These are phyloP conservation scores for Leptocoma aspasia DNA, from an alignment of 2,113 vertebrate species.

Conservation along the genomic window DNA sequence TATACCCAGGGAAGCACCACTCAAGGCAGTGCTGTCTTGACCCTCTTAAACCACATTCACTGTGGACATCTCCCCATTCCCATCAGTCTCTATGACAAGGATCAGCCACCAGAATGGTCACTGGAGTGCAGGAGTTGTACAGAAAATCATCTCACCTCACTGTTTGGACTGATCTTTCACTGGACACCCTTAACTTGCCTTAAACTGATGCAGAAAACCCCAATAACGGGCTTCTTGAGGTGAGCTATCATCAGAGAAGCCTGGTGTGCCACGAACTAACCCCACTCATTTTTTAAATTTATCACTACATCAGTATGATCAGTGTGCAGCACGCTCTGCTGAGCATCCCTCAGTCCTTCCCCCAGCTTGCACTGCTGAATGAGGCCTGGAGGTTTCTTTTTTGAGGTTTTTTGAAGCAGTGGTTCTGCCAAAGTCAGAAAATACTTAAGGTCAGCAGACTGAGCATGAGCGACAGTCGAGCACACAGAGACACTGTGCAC, in stretches of 20 bases:
- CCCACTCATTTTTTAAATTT: neutral
- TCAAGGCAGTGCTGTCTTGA: neutral
- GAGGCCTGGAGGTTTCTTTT: neutral
- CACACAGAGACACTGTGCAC: no score
- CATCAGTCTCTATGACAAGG: fast-evolving
- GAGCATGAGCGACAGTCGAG: neutral
- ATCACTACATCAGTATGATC: neutral
- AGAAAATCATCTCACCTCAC: neutral
- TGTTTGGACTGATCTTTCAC: neutral
- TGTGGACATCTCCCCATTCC: neutral
- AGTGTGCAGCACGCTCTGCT: neutral
- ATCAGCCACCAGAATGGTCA: neutral
- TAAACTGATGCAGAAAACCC: neutral
- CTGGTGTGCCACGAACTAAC: neutral
- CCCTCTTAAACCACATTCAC: neutral
- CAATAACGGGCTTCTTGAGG: neutral
- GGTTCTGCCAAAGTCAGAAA: neutral
- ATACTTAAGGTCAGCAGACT: neutral
- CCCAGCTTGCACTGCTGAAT: neutral
- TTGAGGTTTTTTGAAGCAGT: neutral
- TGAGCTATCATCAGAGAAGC: neutral
- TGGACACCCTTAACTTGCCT: neutral
- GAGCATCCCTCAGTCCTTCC: neutral
- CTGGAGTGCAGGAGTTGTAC: neutral
- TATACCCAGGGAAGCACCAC: neutral